A percentile compares a stretch with the other conserved stretches of the same genome.
phyloP scores from a whole-genome alignment of 2,113 vertebrate genomes.

The Eleginops maclovinus region DNA sequence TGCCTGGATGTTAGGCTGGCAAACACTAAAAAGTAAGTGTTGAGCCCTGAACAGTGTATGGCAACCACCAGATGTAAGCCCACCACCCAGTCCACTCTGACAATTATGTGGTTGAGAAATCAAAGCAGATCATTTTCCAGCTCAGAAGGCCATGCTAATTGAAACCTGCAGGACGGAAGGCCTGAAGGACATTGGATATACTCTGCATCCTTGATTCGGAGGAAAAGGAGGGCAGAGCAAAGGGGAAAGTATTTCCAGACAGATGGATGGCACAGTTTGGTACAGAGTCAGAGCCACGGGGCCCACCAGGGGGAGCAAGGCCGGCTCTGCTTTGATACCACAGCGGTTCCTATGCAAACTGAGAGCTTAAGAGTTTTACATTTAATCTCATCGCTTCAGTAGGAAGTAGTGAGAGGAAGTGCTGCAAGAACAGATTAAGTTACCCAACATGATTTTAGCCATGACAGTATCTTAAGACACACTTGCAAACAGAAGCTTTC shows the following conservation, averaged over 20 bases:
- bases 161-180: constrained; percentile 63
- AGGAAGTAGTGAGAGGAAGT: constrained; percentile 62
- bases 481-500: background rate
- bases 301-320: constrained; percentile 56
- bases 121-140: constrained; percentile 71
- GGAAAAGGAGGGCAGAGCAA: constrained; percentile 39
- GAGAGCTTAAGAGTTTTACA: constrained; percentile 58
- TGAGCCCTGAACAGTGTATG: background rate
- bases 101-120: constrained; percentile 60
- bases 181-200: constrained; percentile 47
- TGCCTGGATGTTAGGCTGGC: too few species aligned
- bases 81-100: constrained; percentile 32
- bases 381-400: constrained; percentile 54
- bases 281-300: constrained; percentile 29
- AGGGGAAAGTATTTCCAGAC: constrained; percentile 26
- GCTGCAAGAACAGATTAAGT: constrained; percentile 58
- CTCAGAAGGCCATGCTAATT: constrained; percentile 68
- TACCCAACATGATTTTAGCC: constrained; percentile 31
- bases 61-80: constrained; percentile 8
- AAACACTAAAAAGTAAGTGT: too few species aligned
- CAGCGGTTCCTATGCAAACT: constrained; percentile 37
- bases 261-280: constrained; percentile 62
- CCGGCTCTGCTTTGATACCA: constrained; percentile 30
- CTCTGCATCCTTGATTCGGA: constrained; percentile 25
- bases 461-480: constrained; percentile 41